Evolutionary conservation across 2,797 vertebrate species (phyloP), one percentile per base, ranked within the genome.

Genomic region (Peromyscus eremicus): DNA sequence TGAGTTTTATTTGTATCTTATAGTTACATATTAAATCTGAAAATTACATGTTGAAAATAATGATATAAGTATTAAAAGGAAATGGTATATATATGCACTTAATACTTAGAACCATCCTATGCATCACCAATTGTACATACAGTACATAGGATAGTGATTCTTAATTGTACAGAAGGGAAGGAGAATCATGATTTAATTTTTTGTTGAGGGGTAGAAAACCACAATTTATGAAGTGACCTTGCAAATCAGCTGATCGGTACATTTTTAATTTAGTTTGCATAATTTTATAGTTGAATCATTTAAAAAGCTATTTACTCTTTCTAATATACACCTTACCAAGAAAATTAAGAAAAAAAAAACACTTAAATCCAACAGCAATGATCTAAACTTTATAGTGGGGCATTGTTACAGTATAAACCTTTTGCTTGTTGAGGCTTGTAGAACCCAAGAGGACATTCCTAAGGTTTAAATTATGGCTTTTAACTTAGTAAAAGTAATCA

Each of bases 1-100:
- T 71, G 16, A 73, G 13, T 76, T 96, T 96, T 96, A 82, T 91
- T 86, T 91, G 34, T 3, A 94, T 82, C 32, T 64, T 88, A 49
- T 0, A 81, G 10, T 94, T 86, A 60, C 1, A 93, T 7, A 17
- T 91, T 55, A 70, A 71, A 71, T 37, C 12, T 52, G 52, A 86
- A 52, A 37, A 55, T 70, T 86, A 17, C 46, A 86, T 37, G 6
- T 37, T 86, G 96, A 90, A 87, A 68, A 81, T 81, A 86, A 52
- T 90, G 80, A 19, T 70, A 6, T 80, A 96, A 89, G 75, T 92
- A 88, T 85, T 94, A 89, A 95, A 93, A 89, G 92, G 68, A 95
- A 87, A 92, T 91, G 5, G 12, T 86, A 3, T 43, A 60, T 81
- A 40, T 75, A 49, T n/a, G n/a, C 9, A 79, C 21, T 94, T 89